Percentiles rank a stretch among this genome's conserved stretches.
Conservation (phyloP, 2,888 invertebrate species). For the Amphiduros pacificus region DNA sequence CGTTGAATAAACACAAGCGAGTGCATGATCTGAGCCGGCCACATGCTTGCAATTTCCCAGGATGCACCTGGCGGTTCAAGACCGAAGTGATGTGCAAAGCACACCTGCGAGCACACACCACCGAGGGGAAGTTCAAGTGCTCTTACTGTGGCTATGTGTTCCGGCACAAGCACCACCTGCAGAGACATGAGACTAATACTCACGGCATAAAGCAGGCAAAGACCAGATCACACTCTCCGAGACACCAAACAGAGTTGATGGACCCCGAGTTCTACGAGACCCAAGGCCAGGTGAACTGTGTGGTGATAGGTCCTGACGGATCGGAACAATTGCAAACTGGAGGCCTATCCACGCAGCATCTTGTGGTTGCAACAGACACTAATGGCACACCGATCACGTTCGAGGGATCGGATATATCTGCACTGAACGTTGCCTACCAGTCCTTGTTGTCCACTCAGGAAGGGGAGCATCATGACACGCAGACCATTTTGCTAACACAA, state of each 20-base stretch:
- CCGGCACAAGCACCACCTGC: slow-evolving; percentile 53
- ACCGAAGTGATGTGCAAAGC: slow-evolving; percentile 49
- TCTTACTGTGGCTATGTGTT: slow-evolving; percentile 47
- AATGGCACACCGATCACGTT: slow-evolving; percentile 30
- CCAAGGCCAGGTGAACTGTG: no score
- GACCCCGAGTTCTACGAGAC: no score
- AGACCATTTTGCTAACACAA: slow-evolving; percentile 16
- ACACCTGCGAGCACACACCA: slow-evolving; percentile 46
- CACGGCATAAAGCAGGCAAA: slow-evolving; percentile 37
- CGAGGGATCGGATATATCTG: slow-evolving; percentile 40
- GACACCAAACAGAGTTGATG: no score
- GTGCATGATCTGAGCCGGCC: slow-evolving; percentile 52
- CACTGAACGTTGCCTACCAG: slow-evolving; percentile 31
- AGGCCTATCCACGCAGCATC: no score
- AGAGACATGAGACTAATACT: slow-evolving; percentile 44
- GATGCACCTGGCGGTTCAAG: slow-evolving; percentile 53
- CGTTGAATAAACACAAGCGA: slow-evolving; percentile 49
- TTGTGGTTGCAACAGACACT: slow-evolving; percentile 18
- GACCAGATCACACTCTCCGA: not conserved
- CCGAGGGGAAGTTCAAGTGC: slow-evolving; percentile 47
- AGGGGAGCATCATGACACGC: slow-evolving; percentile 22
- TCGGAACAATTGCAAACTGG: no score
- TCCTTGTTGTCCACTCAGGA: slow-evolving; percentile 31
- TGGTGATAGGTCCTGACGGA: no score
- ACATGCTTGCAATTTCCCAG: slow-evolving; percentile 46